Evolutionary conservation across 2,888 invertebrate species (phyloP), one percentile per base, ranked within the genome.

Genomic region (Dryococelus australis): DNA sequence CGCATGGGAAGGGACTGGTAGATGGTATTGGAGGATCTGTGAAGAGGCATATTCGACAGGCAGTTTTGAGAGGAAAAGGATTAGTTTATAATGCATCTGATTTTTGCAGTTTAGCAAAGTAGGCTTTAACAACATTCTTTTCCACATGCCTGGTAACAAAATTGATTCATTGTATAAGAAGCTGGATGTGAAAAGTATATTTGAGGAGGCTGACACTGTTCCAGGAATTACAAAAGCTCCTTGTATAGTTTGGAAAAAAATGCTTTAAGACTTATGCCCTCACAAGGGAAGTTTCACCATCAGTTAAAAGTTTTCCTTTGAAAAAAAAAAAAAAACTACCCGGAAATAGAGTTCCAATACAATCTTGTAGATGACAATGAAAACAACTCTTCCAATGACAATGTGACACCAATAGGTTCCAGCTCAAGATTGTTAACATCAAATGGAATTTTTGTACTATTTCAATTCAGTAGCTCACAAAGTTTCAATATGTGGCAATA

Each of bases 131-230:
- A 20, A 3, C 65, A 65, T 20, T 65, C 13, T 65, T 9, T 65
- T 65, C 12, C 65, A 65, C 65, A 65, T 65, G 24, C 24, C 24
- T 65, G 65, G 6, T 65, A 24, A 65, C n/a, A 20, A 65, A 65
- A 65, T 65, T 65, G 65, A 65, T 65, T 65, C 65, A 20, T 20
- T 16, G 65, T 12, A 65, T 65, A 65, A 65, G 20, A 20, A 65
- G 24, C n/a, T 65, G 65, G 6, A 65, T n/a, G 65, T 65, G n/a
- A 65, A 65, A 24, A 65, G 65, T 20, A 65, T 65, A 65, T 65
- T 65, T 65, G 65, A 65, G 65, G 65, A 65, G 65, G 65, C 65
- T 65, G 65, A 65, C 65, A 65, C 65, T 65, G 6, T 65, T 65
- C 65, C 20, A 65, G 65, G 65, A 65, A 65, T 65, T 65, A 65